Conservation (phyloP, 2,888 invertebrate species). For the Monoplex corrugatus region DNA sequence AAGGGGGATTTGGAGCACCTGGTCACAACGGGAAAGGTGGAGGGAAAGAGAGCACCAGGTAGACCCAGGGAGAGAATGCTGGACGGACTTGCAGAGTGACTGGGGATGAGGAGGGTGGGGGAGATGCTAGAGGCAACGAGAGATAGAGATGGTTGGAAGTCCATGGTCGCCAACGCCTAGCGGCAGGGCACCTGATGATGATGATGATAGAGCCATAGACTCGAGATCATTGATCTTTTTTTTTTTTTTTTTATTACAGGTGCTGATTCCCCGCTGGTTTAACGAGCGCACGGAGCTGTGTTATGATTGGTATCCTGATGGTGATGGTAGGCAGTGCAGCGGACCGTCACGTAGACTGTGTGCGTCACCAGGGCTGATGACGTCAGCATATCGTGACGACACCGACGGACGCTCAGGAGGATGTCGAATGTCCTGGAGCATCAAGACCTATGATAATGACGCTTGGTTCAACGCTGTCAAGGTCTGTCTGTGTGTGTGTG, state of each 20-base stretch:
- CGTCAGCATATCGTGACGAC: conserved; percentile 55
- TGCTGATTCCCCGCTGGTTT: conserved; percentile 55
- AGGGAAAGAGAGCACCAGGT: too few species aligned
- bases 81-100: too few species aligned
- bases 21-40: too few species aligned
- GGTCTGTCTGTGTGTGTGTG: conserved; percentile 32
- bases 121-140: too few species aligned
- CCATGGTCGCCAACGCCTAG: too few species aligned
- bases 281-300: conserved; percentile 51
- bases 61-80: too few species aligned
- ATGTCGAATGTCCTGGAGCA: conserved; percentile 58
- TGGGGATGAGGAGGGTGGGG: too few species aligned
- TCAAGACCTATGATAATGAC: conserved; percentile 31
- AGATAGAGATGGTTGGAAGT: too few species aligned
- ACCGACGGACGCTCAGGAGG: conserved; percentile 54
- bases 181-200: too few species aligned
- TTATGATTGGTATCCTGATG: conserved; percentile 57
- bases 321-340: conserved; percentile 56
- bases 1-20: too few species aligned
- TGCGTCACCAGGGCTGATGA: conserved; percentile 51
- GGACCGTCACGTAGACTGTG: conserved; percentile 56
- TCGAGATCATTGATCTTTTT: not conserved
- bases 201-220: too few species aligned
- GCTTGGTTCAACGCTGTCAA: conserved; percentile 55
- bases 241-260: conserved; percentile 23